Conservation (phyloP, 2,888 invertebrate species). For the Nebria salina region DNA sequence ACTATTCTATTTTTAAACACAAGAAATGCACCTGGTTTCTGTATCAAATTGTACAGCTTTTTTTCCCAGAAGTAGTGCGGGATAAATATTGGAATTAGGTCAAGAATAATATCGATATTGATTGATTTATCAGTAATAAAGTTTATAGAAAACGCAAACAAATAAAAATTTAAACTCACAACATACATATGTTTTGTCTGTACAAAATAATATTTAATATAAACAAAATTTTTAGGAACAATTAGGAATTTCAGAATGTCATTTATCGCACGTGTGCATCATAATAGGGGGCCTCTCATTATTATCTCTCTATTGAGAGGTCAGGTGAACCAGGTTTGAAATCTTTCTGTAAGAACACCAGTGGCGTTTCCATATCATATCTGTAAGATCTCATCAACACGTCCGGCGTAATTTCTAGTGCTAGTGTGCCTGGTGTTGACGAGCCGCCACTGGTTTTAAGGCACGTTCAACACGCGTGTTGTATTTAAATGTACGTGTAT, state of each 20-base stretch:
- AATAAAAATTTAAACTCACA: not conserved
- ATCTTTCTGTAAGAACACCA: not conserved
- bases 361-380: not conserved
- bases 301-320: not conserved
- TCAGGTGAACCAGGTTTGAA: not conserved
- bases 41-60: not conserved
- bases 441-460: not conserved
- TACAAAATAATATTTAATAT: not conserved
- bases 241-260: not conserved
- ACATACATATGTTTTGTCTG: not conserved
- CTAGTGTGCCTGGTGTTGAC: not conserved
- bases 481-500: not conserved
- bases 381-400: not conserved
- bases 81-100: not conserved
- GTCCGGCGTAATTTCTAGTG: not conserved
- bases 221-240: not conserved
- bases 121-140: not conserved
- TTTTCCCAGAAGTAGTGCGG: not conserved
- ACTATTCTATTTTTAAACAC: constrained; percentile 9
- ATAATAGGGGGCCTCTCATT: not conserved
- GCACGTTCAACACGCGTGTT: not conserved
- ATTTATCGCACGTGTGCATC: not conserved
- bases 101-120: not conserved
- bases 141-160: not conserved
- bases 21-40: constrained; percentile 2